These are phyloP conservation scores for Sterrhoptilus dennistouni DNA, from an alignment of 2,113 vertebrate genomes.

Conservation along the genomic window DNA sequence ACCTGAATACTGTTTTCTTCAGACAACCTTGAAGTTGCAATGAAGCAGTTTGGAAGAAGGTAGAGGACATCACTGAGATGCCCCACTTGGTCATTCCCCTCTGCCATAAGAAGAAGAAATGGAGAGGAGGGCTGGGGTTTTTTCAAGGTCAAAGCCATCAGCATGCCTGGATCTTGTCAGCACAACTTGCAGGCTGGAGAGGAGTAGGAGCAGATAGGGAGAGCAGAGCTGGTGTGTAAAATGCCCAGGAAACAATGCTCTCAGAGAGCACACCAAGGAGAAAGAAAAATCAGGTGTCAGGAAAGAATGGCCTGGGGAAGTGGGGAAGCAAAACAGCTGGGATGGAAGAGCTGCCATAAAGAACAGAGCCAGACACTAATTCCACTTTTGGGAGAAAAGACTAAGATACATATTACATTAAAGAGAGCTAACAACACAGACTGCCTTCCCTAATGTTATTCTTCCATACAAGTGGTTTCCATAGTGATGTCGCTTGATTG, in stretches of 20 bases:
- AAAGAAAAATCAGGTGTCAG: constrained; percentile 50
- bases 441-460: constrained; percentile 48
- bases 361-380: constrained; percentile 48
- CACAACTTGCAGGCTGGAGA: not conserved
- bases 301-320: constrained; percentile 23
- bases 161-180: not conserved
- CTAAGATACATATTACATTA: constrained; percentile 39
- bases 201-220: not conserved
- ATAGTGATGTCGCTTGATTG: constrained; percentile 55
- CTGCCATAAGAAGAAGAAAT: not conserved
- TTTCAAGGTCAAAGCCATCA: not conserved
- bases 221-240: not conserved
- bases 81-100: not conserved
- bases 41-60: not conserved
- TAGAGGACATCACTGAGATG: not conserved
- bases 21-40: not conserved
- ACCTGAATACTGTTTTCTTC: not conserved
- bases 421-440: constrained; percentile 25
- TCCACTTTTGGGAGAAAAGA: constrained; percentile 47
- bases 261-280: not conserved
- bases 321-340: constrained; percentile 24
- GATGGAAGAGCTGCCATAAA: constrained; percentile 35
- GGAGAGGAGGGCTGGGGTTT: not conserved
- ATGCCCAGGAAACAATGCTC: not conserved
- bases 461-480: constrained; percentile 52